Conservation (phyloP, 2,113 vertebrate species). For the Poicephalus gulielmi region DNA sequence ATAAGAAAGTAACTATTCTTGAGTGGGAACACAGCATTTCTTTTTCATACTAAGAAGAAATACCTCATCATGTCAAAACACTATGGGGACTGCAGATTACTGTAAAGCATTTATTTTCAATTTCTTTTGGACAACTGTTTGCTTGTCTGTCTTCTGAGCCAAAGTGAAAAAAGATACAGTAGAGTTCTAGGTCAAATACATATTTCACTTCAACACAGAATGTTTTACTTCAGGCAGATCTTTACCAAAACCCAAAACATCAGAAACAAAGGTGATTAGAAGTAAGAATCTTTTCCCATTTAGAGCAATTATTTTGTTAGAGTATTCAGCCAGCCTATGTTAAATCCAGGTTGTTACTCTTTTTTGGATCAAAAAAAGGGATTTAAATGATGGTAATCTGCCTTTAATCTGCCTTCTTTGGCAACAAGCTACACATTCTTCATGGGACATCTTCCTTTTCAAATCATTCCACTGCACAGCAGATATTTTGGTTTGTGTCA, state of each 20-base stretch:
- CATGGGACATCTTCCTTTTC: not conserved
- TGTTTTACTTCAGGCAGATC: not conserved
- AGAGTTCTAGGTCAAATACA: not conserved
- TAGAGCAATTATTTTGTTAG: not conserved
- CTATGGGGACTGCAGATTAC: not conserved
- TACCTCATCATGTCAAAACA: not conserved
- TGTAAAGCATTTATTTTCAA: not conserved
- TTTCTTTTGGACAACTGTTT: not conserved
- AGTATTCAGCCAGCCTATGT: not conserved
- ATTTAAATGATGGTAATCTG: not conserved
- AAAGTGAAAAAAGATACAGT: not conserved
- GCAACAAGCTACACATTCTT: not conserved
- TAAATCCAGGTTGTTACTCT: not conserved
- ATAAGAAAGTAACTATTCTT: not conserved
- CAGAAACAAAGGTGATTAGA: not conserved
- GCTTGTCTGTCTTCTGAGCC: not conserved
- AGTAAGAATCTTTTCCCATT: not conserved
- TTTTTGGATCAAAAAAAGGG: not conserved
- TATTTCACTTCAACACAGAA: not conserved
- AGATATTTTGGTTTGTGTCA: not conserved
- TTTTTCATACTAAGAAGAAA: not conserved
- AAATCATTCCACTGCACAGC: not conserved
- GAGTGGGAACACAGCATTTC: not conserved
- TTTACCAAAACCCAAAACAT: not conserved
- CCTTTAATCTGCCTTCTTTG: not conserved